Evolutionary conservation across 2,797 vertebrate genomes (phyloP).

Genomic region (Catamblyrhynchus diadema): DNA sequence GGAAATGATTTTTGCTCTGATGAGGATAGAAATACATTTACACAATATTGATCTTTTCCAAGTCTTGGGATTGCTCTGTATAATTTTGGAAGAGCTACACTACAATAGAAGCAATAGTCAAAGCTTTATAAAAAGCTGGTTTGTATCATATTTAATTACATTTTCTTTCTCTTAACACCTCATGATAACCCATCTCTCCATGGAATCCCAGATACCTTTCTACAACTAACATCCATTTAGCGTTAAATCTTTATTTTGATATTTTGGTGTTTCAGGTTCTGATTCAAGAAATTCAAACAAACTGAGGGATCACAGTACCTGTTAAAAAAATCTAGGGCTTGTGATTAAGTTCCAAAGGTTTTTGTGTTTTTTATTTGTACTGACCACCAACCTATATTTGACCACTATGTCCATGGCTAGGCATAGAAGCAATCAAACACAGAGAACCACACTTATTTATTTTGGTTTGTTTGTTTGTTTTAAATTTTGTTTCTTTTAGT

Average conservation of each 20-base stretch:
- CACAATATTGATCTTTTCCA: background rate
- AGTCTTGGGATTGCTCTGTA: background rate
- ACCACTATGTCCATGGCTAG: background rate
- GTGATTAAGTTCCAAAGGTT: background rate
- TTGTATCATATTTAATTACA: background rate
- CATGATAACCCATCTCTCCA: background rate
- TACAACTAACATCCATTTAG: background rate
- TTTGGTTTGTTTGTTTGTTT: background rate
- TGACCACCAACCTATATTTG: background rate
- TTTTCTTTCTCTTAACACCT: background rate
- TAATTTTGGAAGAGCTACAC: background rate
- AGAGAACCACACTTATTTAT: background rate
- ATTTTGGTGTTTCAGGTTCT: background rate
- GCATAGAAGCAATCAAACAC: background rate
- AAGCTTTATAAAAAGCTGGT: background rate
- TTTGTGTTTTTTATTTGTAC: background rate
- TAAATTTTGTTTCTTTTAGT: background rate
- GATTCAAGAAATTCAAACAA: background rate
- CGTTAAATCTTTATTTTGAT: background rate
- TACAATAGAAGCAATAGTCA: background rate
- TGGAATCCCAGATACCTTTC: background rate
- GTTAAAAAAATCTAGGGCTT: background rate
- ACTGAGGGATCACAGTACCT: background rate
- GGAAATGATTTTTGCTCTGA: background rate
- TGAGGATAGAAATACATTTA: slow-evolving; percentile 4